A percentile compares a stretch with the other conserved stretches of the same genome.
Evolutionary conservation across 2,888 invertebrate genomes (phyloP).

Genomic region (Drosophila stalkeri): DNA sequence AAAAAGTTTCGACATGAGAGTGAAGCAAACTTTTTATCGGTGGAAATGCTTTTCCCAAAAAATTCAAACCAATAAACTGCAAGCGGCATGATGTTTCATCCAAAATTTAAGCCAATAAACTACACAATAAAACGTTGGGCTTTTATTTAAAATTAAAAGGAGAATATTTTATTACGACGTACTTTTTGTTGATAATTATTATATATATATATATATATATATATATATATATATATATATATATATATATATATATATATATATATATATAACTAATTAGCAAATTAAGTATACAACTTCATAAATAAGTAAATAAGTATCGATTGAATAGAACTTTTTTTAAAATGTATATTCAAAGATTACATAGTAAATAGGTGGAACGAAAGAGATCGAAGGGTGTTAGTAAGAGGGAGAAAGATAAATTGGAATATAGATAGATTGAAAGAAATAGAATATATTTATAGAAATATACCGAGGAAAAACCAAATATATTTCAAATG

Average conservation of each 20-base stretch:
- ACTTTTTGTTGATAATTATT: too few species aligned
- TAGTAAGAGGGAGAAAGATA: background rate
- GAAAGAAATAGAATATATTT: background rate
- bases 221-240: too few species aligned
- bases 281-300: too few species aligned
- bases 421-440: background rate
- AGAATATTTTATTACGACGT: too few species aligned
- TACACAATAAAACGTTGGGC: background rate
- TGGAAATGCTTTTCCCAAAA: background rate
- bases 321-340: too few species aligned
- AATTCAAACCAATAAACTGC: background rate
- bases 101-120: background rate
- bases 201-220: too few species aligned
- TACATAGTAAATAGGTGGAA: too few species aligned
- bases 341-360: too few species aligned
- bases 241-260: too few species aligned
- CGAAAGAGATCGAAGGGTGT: background rate
- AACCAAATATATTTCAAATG: background rate
- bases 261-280: too few species aligned
- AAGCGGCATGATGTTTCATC: background rate
- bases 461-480: background rate
- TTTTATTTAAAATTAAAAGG: background rate
- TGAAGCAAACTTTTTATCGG: background rate
- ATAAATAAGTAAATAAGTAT: too few species aligned
- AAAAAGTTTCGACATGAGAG: conserved; percentile 9